Percentiles rank a stretch among this genome's conserved stretches.
These are phyloP conservation scores for Neopipo cinnamomea DNA, from an alignment of 2,113 vertebrate genomes.

Conservation along the genomic window DNA sequence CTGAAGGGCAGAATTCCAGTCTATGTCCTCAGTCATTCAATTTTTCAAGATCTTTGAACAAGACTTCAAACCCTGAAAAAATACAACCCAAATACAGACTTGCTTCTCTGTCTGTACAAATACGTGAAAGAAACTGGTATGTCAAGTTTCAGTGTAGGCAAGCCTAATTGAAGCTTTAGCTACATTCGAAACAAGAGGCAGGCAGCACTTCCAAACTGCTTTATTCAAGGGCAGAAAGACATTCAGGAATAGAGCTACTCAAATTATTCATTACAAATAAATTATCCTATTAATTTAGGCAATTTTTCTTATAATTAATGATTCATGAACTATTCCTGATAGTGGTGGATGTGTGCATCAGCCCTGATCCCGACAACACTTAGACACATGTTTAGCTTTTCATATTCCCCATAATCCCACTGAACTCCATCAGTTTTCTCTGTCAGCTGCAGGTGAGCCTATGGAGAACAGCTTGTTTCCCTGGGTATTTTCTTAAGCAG, in stretches of 20 bases:
- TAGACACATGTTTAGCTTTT: slow-evolving; percentile 31
- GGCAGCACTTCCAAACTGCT: slow-evolving; percentile 47
- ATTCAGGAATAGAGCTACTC: slow-evolving; percentile 47
- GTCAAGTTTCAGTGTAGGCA: slow-evolving; percentile 71
- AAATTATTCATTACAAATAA: slow-evolving; percentile 64
- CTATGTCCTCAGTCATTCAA: slow-evolving; percentile 79
- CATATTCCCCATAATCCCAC: slow-evolving; percentile 1
- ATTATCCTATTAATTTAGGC: slow-evolving; percentile 66
- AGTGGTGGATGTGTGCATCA: neutral
- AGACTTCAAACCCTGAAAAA: slow-evolving; percentile 81
- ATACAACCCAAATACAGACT: slow-evolving; percentile 78
- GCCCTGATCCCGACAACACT: slow-evolving; percentile 25
- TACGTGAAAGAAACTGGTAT: slow-evolving; percentile 75
- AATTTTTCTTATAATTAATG: slow-evolving; percentile 56
- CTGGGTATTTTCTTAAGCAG: neutral
- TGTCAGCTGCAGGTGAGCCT: slow-evolving; percentile 11
- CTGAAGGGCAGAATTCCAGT: slow-evolving; percentile 82
- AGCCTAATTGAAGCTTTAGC: slow-evolving; percentile 79
- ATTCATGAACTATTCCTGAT: slow-evolving; percentile 41
- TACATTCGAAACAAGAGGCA: slow-evolving; percentile 71
- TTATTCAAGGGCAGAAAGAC: slow-evolving; percentile 74
- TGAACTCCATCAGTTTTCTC: slow-evolving; percentile 18
- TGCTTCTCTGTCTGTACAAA: slow-evolving; percentile 78
- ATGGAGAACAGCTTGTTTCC: slow-evolving; percentile 13
- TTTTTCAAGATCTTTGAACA: slow-evolving; percentile 80